Base-by-base conservation (phyloP, 2,888 invertebrate species). In the Plebejus anna region DNA sequence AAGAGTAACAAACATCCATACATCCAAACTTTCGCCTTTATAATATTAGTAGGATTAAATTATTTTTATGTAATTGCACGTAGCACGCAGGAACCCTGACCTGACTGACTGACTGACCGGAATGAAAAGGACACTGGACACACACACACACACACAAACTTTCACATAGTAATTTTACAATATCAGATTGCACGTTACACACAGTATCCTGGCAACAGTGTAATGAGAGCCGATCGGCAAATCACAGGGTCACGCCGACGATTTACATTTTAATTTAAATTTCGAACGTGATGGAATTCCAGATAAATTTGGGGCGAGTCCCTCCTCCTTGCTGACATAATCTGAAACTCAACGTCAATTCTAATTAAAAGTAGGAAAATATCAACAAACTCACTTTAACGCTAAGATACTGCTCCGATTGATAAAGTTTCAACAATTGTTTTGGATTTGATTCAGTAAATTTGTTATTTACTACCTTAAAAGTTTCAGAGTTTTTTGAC, bases 251-350 rank as follows among this genome's bases (percentile, higher is more conserved):
- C 85, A 82, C 83, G 85, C 87, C 85, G 83, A 88, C 90, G 90
- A 93, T 93, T 92, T 92, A 92, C 93, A 94, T 94, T 93, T 92
- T 88, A 92, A 93, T 93, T 92, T 90, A 90, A 93, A 93, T 91
- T 90, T 90, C 88, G 82, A 89, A 89, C 89, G 89, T 90, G 90
- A 89, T 90, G 89, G 90, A 90, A 92, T 92, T 90, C 89, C 84
- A 90, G 91, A 92, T 92, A 91, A 92, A 91, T 90, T 91, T 88
- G 87, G 85, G 86, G 66, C 28, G 61, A 66, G 32, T 66, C 32
- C 66, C 11, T 5, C 11, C 84, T 85, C 88, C 84, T 85, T 88
- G 89, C 89, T 89, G 87, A 88, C 88, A 90, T 90, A 90, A 91
- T 92, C 90, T 86, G 87, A 87, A 87, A 87, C 84, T 88, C 87